phyloP scores from a whole-genome alignment of 2,888 invertebrate genomes.

The Tanytarsus gracilentus region DNA sequence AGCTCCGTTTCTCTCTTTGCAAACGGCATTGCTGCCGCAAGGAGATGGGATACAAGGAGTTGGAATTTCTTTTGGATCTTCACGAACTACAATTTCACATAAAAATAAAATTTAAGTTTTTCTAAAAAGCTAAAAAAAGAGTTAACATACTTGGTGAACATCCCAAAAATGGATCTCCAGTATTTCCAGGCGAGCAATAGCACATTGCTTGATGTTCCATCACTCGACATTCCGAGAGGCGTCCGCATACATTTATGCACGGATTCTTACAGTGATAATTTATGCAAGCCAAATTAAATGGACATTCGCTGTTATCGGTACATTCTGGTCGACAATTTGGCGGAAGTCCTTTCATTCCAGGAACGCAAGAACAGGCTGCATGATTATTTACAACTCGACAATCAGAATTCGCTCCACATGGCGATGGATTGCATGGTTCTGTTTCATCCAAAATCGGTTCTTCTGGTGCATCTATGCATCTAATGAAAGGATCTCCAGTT shows the following conservation, averaged over 20 bases:
- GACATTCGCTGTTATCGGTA: slow-evolving; percentile 68
- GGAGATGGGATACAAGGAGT: slow-evolving; percentile 56
- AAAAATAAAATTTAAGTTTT: not conserved
- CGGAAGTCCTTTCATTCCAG: slow-evolving; percentile 68
- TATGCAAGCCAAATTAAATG: slow-evolving; percentile 65
- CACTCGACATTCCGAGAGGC: slow-evolving; percentile 68
- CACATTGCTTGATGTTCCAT: slow-evolving; percentile 74
- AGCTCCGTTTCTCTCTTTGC: slow-evolving; percentile 42
- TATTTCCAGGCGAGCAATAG: slow-evolving; percentile 62
- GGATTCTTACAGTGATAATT: slow-evolving; percentile 74
- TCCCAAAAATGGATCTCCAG: slow-evolving; percentile 72
- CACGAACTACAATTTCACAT: not conserved
- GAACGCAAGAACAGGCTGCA: slow-evolving; percentile 70
- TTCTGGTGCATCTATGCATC: not conserved
- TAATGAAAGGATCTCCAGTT: too few species aligned
- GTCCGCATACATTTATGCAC: slow-evolving; percentile 72
- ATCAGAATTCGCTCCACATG: slow-evolving; percentile 75
- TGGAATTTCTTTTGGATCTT: slow-evolving; percentile 33
- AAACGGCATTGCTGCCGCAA: slow-evolving; percentile 57
- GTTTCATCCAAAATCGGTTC: slow-evolving; percentile 52
- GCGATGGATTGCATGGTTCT: slow-evolving; percentile 70
- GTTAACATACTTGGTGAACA: slow-evolving; percentile 52
- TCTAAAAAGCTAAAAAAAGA: not conserved
- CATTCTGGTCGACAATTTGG: slow-evolving; percentile 75
- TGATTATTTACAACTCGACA: slow-evolving; percentile 64